These are phyloP conservation scores for Rhaphigaster nebulosa DNA, from an alignment of 2,888 invertebrate genomes.

Conservation along the genomic window DNA sequence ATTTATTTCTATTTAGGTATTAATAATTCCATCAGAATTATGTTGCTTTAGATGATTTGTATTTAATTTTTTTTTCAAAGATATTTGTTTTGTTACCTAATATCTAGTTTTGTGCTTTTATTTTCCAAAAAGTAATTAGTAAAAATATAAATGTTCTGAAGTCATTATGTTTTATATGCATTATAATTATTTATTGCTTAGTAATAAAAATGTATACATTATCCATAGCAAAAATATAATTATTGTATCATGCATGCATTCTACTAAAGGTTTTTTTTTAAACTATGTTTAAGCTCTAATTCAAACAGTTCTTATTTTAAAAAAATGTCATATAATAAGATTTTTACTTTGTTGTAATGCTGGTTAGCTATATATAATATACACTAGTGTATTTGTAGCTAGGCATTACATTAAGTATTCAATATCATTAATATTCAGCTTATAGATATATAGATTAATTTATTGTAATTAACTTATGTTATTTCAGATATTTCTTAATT, in stretches of 20 bases:
- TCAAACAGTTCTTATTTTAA: neutral
- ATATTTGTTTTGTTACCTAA: neutral
- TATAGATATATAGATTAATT: neutral
- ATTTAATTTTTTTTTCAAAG: no score
- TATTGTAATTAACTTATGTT: neutral
- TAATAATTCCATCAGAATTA: neutral
- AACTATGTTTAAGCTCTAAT: neutral
- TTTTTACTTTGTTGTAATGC: neutral
- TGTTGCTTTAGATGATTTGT: neutral
- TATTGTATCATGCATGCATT: neutral
- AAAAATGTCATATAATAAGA: neutral
- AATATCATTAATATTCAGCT: neutral
- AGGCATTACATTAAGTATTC: neutral
- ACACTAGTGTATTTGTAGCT: neutral
- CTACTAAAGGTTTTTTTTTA: neutral
- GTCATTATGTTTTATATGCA: neutral
- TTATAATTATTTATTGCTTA: neutral
- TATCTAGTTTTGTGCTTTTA: neutral
- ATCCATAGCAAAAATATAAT: neutral
- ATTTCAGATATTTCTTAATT: neutral
- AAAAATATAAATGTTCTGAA: neutral
- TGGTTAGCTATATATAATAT: neutral
- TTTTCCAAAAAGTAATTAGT: neutral
- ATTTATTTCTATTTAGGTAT: neutral
- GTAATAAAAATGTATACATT: neutral